Percentiles rank a stretch among this genome's conserved stretches.
Conservation (phyloP, 1,140 invertebrate genomes). For the Aphis craccivora region DNA sequence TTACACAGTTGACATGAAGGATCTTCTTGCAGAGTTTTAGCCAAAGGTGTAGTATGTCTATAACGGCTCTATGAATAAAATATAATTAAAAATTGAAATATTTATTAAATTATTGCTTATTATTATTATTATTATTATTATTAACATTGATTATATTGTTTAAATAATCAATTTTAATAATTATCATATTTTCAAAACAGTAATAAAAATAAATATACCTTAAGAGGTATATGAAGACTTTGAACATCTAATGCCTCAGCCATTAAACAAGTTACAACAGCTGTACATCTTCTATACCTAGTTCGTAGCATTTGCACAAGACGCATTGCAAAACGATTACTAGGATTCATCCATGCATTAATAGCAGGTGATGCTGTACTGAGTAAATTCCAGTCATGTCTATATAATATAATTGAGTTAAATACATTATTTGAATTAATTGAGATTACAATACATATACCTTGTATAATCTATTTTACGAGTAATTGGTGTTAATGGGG, state of each 20-base stretch:
- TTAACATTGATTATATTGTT: too few species aligned
- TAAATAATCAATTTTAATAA: not conserved
- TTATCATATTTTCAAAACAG: not conserved
- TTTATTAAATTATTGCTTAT: not conserved
- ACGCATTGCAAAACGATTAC: constrained; percentile 84
- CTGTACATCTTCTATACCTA: constrained; percentile 80
- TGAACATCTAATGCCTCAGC: constrained; percentile 88
- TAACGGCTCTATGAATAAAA: constrained; percentile 80
- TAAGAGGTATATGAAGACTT: constrained; percentile 82
- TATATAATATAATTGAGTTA: constrained; percentile 63
- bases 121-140: too few species aligned
- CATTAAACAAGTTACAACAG: constrained; percentile 92
- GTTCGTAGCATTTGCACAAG: constrained; percentile 80
- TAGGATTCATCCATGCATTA: constrained; percentile 96
- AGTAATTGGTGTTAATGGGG: constrained; percentile 91
- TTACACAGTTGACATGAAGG: constrained; percentile 93
- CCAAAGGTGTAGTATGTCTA: constrained; percentile 84
- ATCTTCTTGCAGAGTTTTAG: constrained; percentile 92
- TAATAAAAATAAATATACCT: constrained; percentile 67
- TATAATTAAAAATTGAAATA: constrained; percentile 36
- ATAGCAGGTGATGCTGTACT: constrained; percentile 95
- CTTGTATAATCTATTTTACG: constrained; percentile 94
- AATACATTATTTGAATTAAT: not conserved
- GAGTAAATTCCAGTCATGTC: constrained; percentile 94
- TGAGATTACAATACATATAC: constrained; percentile 63